Evolutionary conservation across 2,113 vertebrate genomes (phyloP), one percentile per base, ranked within the genome.

Genomic region (Hemichromis elongatus): DNA sequence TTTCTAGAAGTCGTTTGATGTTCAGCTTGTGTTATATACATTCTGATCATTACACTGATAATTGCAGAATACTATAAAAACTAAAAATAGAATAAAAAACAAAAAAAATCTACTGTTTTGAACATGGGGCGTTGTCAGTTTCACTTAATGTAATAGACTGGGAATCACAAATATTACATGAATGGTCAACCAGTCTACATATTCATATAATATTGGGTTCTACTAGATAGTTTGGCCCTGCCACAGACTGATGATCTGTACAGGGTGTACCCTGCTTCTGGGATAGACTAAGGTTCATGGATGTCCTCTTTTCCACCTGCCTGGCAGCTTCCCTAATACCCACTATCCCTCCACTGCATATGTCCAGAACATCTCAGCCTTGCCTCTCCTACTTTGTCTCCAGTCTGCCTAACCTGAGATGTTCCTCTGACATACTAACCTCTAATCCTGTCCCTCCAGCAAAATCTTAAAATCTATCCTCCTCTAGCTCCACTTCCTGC

Each of bases 191-290:
- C 37, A 68, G 37, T 42, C 63, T 68, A 0, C 37, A 68, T 24
- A 42, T 37, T 68, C 12, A 16, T 68, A 68, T 24, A 68, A 42
- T 24, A 40, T 21, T 66, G 7, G 8, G n/a, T 14, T 40, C 40
- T 68, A 42, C 40, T n/a, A 42, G 35, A 66, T 24, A 14, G 35
- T n/a, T 13, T n/a, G 4, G 33, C 19, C 59, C 59, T 63, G 59
- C 18, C 10, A 37, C 18, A 37, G 18, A n/a, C 59, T 13, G 10
- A 4, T 0, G 0, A 63, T 63, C 10, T 37, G 33, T 12, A 18
- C 33, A 63, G 59, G 18, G 59, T 37, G 59, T 63, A n/a, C 59
- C 59, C 59, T 63, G 18, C 59, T 63, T 63, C 33, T 63, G 59
- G 59, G 30, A 35, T n/a, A 4, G 59, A 63, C 30, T 61, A 61